Evolutionary conservation across 2,797 vertebrate species (phyloP).

Genomic region (Crypturellus tataupa): DNA sequence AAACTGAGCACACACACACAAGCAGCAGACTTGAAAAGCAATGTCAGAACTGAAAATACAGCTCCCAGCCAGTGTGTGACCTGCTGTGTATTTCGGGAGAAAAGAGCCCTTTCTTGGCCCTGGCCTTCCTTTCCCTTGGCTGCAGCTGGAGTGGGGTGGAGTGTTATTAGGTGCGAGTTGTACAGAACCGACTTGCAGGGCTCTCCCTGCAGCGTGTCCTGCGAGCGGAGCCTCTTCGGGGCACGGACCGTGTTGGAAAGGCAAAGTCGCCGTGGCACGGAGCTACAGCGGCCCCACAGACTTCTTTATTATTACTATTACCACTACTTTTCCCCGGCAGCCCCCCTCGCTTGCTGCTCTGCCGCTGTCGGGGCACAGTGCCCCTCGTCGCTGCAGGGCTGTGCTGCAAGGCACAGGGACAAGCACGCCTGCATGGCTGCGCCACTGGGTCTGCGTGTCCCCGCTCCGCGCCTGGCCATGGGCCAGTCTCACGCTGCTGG

Average conservation of each 20-base stretch:
- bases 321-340: neutral
- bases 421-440: accelerated
- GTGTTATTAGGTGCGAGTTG: neutral
- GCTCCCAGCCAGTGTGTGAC: neutral
- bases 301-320: neutral
- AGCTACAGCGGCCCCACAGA: neutral
- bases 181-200: neutral
- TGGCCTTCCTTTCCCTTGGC: neutral
- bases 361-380: neutral
- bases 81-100: neutral
- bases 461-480: neutral
- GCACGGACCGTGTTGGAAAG: neutral
- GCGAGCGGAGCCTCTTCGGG: neutral
- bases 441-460: neutral
- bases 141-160: neutral
- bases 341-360: neutral
- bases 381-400: neutral
- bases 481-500: too few species aligned
- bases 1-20: neutral
- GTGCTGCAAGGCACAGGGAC: neutral
- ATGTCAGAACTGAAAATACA: neutral
- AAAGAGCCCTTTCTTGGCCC: neutral
- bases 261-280: neutral
- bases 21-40: neutral
- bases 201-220: neutral